phyloP scores from a whole-genome alignment of 2,113 vertebrate genomes.

The Istiophorus platypterus region DNA sequence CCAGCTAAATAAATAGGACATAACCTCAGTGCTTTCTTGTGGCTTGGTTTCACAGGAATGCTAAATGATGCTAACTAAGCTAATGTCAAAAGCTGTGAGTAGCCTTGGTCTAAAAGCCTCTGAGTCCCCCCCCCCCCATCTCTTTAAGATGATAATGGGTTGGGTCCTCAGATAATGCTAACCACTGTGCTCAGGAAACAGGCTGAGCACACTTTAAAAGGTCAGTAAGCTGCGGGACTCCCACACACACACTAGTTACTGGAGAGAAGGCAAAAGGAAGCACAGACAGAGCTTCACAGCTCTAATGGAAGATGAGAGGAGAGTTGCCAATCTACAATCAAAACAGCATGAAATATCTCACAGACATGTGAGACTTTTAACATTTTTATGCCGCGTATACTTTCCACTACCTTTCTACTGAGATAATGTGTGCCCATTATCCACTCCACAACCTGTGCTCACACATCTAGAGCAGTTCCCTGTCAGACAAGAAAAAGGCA shows the following conservation, averaged over 20 bases:
- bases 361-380: not conserved
- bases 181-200: constrained; percentile 40
- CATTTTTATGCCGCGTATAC: not conserved
- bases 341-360: constrained; percentile 3
- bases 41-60: constrained; percentile 13
- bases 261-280: not conserved
- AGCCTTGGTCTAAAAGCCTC: constrained; percentile 26
- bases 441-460: constrained; percentile 39
- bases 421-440: constrained; percentile 36
- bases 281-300: not conserved
- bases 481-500: constrained; percentile 36
- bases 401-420: constrained; percentile 9
- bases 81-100: constrained; percentile 15
- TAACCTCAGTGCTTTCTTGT: not conserved
- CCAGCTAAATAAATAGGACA: not conserved
- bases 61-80: constrained; percentile 29
- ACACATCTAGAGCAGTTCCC: constrained; percentile 35
- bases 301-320: constrained; percentile 24
- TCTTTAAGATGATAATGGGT: constrained; percentile 55
- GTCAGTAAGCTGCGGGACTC: constrained; percentile 62
- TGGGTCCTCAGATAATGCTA: constrained; percentile 32
- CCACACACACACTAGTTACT: constrained; percentile 42
- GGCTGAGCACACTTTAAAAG: constrained; percentile 62
- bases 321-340: constrained; percentile 1
- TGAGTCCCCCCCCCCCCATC: constrained; percentile 37